Percentiles rank a stretch among this genome's conserved stretches.
Conservation (phyloP, 2,888 invertebrate genomes). For the Onchidella celtica region DNA sequence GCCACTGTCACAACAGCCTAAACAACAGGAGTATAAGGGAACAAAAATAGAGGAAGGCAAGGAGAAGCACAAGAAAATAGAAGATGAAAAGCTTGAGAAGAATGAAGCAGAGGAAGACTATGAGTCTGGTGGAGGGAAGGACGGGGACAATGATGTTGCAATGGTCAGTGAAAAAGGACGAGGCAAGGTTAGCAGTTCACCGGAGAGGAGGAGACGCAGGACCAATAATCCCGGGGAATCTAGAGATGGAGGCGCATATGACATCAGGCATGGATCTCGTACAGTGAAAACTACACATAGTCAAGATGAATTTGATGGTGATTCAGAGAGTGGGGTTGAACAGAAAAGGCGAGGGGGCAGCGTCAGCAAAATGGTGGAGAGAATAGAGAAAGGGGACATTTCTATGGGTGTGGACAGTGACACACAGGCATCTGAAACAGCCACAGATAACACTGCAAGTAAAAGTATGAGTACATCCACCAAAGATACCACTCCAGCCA, state of each 20-base stretch:
- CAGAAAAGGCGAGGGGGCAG: background rate
- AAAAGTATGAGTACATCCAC: background rate
- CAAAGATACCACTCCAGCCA: background rate
- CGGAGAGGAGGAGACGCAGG: conserved; percentile 22
- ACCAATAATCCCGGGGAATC: background rate
- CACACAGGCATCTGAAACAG: background rate
- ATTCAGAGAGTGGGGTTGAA: background rate
- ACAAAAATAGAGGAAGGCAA: conserved; percentile 13
- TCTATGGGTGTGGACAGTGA: background rate
- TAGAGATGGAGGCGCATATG: conserved; percentile 22
- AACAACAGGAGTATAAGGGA: conserved; percentile 60
- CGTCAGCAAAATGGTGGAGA: conserved; percentile 1
- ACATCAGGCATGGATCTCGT: conserved; percentile 7
- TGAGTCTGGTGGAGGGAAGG: conserved; percentile 12
- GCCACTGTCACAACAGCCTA: conserved; percentile 55
- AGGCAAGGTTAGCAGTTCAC: background rate
- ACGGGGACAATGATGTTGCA: conserved; percentile 46
- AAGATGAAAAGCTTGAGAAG: conserved; percentile 27
- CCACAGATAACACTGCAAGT: conserved; percentile 7
- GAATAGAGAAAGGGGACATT: conserved; percentile 3
- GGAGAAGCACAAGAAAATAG: conserved; percentile 50
- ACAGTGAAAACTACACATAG: background rate
- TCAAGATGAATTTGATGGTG: conserved; percentile 3
- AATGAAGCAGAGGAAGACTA: conserved; percentile 47
- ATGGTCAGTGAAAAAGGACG: conserved; percentile 25